Conservation (phyloP, 2,888 invertebrate genomes). For the Eustalomyia histrio region DNA sequence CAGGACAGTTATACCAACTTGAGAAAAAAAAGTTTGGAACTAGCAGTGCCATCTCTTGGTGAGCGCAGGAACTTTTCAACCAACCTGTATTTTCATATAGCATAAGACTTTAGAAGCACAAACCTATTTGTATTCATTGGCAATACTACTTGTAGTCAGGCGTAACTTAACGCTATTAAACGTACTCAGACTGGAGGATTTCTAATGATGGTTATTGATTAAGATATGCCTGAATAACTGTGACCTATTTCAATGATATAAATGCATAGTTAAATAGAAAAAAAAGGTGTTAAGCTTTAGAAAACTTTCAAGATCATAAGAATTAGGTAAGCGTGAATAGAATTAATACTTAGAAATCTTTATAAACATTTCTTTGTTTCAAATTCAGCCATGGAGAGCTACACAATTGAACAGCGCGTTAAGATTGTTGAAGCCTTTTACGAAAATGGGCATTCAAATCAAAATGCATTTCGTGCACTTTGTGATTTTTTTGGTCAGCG, state of each 20-base stretch:
- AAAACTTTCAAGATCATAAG: constrained; percentile 36
- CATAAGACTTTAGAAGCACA: neutral
- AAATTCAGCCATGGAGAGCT: too few species aligned
- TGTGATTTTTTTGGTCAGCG: too few species aligned
- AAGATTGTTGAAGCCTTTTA: too few species aligned
- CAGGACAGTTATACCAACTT: too few species aligned
- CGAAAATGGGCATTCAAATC: too few species aligned
- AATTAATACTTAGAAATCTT: too few species aligned
- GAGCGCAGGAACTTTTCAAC: too few species aligned
- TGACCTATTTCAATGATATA: constrained; percentile 40
- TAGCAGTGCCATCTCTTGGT: too few species aligned
- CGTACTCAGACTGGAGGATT: neutral
- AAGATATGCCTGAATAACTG: constrained; percentile 41
- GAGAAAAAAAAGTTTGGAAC: too few species aligned
- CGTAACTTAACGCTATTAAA: constrained; percentile 17
- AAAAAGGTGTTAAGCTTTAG: constrained; percentile 29
- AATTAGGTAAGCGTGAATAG: constrained; percentile 16
- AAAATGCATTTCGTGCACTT: too few species aligned
- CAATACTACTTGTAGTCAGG: neutral
- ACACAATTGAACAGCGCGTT: too few species aligned
- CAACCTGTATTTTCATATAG: neutral
- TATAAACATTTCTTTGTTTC: too few species aligned
- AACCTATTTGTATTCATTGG: neutral
- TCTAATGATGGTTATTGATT: neutral
- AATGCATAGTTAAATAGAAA: neutral